Evolutionary conservation across 2,113 vertebrate genomes (phyloP), one percentile per base, ranked within the genome.

Genomic region (Myotis brandtii): DNA sequence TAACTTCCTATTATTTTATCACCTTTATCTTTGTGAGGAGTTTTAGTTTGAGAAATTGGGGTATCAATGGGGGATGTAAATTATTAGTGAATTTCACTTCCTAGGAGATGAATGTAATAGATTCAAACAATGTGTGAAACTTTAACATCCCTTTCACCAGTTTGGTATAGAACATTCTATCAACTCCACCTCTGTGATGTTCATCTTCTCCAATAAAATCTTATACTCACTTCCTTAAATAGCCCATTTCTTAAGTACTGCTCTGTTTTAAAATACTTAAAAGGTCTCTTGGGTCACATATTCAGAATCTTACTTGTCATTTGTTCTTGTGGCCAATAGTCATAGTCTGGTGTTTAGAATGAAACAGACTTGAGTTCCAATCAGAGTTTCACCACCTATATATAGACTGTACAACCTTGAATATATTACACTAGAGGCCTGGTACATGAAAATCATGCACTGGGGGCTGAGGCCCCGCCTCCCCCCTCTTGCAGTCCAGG

Each of bases 111-210:
- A 79, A 11, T 85, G 43, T 92, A 90, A 92, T 52, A 86, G 37
- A 81, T 89, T 93, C 14, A 91, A 62, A 64, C 23, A 72, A 6
- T 91, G 50, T 92, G 16, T 95, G 52, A 96, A 93, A 66, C 14
- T 83, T 84, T 86, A 73, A 88, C n/a, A n/a, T 94, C n/a, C 32
- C 48, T 92, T 93, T 82, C 64, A 59, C 77, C 79, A 92, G 66
- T 81, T 89, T 87, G 76, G 4, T 64, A 4, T 82, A 85, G 66
- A 23, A 85, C 77, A 95, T 85, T 85, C 30, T 73, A 3, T 85
- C 52, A 67, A 0, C 13, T 27, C 80, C 62, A 77, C 30, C 30
- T 80, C 81, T 87, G 21, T 88, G 64, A 73, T 69, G 37, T 8
- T 95, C n/a, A 48, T 77, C 16, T 25, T 90, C 62, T 21, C 34